A percentile compares a stretch with the other conserved stretches of the same genome.
phyloP scores from a whole-genome alignment of 2,888 invertebrate genomes.

The Sesia bembeciformis region DNA sequence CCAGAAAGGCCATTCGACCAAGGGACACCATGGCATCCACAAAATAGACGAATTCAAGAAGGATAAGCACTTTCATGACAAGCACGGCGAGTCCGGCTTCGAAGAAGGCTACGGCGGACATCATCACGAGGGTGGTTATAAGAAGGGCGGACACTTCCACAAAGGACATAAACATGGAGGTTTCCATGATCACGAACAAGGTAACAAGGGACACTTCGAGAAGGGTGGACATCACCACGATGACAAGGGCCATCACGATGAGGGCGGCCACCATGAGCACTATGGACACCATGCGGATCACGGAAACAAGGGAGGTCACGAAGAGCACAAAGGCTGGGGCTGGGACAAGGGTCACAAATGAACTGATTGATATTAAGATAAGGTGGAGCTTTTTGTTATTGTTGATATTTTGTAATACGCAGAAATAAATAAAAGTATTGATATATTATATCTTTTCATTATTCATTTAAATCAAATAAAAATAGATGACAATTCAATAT shows the following conservation, averaged over 20 bases:
- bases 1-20: constrained; percentile 88
- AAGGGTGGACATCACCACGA: constrained; percentile 86
- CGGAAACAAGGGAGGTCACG: constrained; percentile 85
- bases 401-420: constrained; percentile 49
- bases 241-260: constrained; percentile 84
- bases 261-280: constrained; percentile 83
- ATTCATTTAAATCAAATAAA: no score
- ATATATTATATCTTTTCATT: no score
- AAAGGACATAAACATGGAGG: constrained; percentile 85
- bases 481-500: no score
- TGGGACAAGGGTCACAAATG: constrained; percentile 68
- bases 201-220: constrained; percentile 84
- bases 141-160: constrained; percentile 86
- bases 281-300: constrained; percentile 80
- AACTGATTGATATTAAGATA: constrained; percentile 21
- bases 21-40: constrained; percentile 89
- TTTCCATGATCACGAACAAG: constrained; percentile 84
- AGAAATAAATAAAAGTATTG: neutral
- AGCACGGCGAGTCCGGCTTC: constrained; percentile 86
- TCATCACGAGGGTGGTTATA: constrained; percentile 83
- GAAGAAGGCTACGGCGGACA: constrained; percentile 86
- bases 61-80: constrained; percentile 90
- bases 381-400: constrained; percentile 33
- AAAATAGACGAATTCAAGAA: constrained; percentile 90
- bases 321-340: constrained; percentile 86